phyloP scores from a whole-genome alignment of 2,113 vertebrate genomes.

The Polypterus bichir region DNA sequence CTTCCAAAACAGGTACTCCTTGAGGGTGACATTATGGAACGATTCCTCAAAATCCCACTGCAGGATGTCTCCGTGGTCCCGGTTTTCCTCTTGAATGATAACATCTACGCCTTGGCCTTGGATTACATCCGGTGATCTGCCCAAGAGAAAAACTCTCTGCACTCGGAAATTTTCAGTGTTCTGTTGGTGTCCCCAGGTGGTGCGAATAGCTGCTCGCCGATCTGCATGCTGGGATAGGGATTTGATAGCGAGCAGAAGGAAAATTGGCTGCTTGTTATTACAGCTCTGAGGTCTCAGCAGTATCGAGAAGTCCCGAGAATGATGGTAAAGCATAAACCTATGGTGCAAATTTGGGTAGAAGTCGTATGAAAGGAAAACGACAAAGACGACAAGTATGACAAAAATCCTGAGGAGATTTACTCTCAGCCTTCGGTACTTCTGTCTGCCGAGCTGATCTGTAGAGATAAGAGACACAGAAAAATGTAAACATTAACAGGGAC shows the following conservation, averaged over 20 bases:
- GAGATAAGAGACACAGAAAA: too few species aligned
- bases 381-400: too few species aligned
- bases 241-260: slow-evolving; percentile 19
- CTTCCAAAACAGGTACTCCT: slow-evolving; percentile 20
- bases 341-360: slow-evolving; percentile 1
- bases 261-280: neutral
- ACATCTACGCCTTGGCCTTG: neutral
- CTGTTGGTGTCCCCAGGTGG: slow-evolving; percentile 14
- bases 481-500: too few species aligned
- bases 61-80: slow-evolving; percentile 12
- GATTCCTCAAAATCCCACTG: slow-evolving; percentile 21
- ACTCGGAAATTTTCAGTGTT: neutral
- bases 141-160: slow-evolving; percentile 20
- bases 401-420: too few species aligned
- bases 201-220: slow-evolving; percentile 12
- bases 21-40: slow-evolving; percentile 24
- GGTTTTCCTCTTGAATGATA: slow-evolving; percentile 8
- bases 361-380: neutral
- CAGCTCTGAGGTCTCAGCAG: slow-evolving; percentile 9
- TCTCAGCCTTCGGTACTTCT: too few species aligned
- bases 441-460: too few species aligned
- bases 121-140: neutral
- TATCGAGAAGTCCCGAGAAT: slow-evolving; percentile 8
- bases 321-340: slow-evolving; percentile 7
- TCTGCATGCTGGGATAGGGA: slow-evolving; percentile 5